Base-by-base conservation (phyloP, 2,888 invertebrate genomes). In the Falcaria lacertinaria region DNA sequence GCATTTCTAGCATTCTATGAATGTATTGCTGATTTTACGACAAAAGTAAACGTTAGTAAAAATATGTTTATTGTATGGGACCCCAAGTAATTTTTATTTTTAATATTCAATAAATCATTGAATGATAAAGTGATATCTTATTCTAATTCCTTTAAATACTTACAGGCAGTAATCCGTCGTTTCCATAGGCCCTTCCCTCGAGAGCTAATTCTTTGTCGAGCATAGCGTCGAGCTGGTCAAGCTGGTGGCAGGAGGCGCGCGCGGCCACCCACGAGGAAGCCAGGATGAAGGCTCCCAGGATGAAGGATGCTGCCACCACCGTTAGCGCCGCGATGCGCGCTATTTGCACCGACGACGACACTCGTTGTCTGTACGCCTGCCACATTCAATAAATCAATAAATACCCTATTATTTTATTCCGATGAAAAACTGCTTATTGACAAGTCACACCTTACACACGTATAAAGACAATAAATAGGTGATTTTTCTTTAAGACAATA, bases 311-410 rank as follows among this genome's bases (percentile, higher is more conserved):
- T 0, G 93, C 92, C 57, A 97, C 93, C 60, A 97, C 91, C 50
- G 97, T 96, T 56, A 94, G 89, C 36, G 96, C 96, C 14, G 94
- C 94, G 69, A 97, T 96, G 80, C 94, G 93, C 19, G 97, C 95
- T 51, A 97, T 95, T 87, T 96, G 96, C 49, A 97, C 95, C 40
- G 96, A 92, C 36, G 94, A 92, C 47, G 95, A 94, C 58, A 91
- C 90, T 64, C 92, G 90, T 45, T 86, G 85, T 73, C 94, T 93
- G 86, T 97, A 97, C 40, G 96, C 96, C 96, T 97, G 89, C 7
- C 53, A 45, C 53, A 45, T 34, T 44, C 15, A 44, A 52, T 19
- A 49, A 42, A 43, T 46, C 48, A 51, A 48, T 48, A 44, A 37
- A 15, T 38, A 47, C 40, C 33, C 15, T 40, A 43, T 42, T 47